These are phyloP conservation scores for Australoheros facetus DNA, from an alignment of 2,797 vertebrate species.

Conservation along the genomic window DNA sequence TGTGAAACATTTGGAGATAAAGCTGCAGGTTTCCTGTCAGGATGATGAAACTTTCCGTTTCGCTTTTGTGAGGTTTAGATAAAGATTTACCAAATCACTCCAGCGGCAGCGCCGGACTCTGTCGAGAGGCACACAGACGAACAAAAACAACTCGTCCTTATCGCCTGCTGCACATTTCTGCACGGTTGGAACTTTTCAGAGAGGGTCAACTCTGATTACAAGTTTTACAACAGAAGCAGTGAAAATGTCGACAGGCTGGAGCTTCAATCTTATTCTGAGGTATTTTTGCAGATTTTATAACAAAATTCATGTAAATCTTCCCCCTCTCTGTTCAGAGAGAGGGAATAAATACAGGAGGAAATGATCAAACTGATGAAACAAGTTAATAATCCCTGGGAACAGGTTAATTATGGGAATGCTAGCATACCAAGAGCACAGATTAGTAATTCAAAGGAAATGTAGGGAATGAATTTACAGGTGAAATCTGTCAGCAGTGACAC, in stretches of 20 bases:
- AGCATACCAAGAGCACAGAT: neutral
- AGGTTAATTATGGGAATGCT: no score
- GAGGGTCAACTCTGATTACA: neutral
- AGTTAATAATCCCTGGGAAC: neutral
- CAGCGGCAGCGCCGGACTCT: neutral
- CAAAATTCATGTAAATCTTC: neutral
- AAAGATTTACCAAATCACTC: constrained; percentile 24
- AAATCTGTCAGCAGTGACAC: neutral
- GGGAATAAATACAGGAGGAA: neutral
- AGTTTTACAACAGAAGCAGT: neutral
- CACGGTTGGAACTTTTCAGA: neutral
- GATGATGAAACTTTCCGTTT: constrained; percentile 7
- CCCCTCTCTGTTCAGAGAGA: neutral
- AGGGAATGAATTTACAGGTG: neutral
- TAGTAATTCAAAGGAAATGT: neutral
- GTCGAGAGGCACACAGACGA: neutral
- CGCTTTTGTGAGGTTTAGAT: constrained; percentile 36
- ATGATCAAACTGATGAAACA: neutral
- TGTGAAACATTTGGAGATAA: neutral
- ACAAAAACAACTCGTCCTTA: constrained; percentile 14
- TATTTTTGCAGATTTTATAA: neutral
- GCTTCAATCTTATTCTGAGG: neutral
- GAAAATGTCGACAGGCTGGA: neutral
- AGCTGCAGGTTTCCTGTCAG: constrained; percentile 14
- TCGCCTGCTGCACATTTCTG: neutral